Conservation (phyloP, 1,140 invertebrate species). For the Drosophila setifemur region DNA sequence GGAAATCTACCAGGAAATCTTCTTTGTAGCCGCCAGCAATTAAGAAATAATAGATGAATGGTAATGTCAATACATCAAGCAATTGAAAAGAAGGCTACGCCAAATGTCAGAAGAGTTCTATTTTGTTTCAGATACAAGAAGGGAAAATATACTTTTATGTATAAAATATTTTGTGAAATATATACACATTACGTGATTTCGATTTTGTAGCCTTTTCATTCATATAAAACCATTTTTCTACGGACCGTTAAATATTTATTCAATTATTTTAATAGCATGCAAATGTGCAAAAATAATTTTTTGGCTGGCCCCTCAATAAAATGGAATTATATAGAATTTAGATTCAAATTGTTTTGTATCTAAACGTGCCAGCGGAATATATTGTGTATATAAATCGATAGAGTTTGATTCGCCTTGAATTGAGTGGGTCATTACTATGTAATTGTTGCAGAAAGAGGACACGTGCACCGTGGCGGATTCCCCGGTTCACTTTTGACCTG, state of each 20-base stretch:
- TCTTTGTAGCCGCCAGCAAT: conserved; percentile 19
- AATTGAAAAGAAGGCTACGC: background rate
- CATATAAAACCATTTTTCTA: no score
- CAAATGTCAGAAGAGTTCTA: background rate
- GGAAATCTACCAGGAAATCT: conserved; percentile 14
- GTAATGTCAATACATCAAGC: conserved; percentile 21
- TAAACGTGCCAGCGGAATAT: conserved; percentile 2
- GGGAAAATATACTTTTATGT: no score
- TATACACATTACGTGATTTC: no score
- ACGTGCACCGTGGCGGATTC: conserved; percentile 31
- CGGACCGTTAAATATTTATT: no score
- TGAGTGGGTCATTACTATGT: conserved; percentile 36
- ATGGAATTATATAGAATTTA: background rate
- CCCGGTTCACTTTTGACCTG: conserved; percentile 54
- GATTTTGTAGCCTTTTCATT: no score
- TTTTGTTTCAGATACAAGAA: no score
- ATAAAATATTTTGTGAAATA: no score
- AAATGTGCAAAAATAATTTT: no score
- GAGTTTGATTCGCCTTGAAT: conserved; percentile 30
- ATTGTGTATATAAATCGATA: conserved; percentile 20
- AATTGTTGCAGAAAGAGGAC: conserved; percentile 56
- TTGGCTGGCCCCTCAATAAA: no score
- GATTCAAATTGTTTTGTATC: background rate
- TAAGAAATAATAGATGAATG: conserved; percentile 34
- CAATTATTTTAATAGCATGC: no score